Percentiles rank a stretch among this genome's conserved stretches.
Conservation (phyloP, 2,888 invertebrate species). For the Nemotelus nigrinus region DNA sequence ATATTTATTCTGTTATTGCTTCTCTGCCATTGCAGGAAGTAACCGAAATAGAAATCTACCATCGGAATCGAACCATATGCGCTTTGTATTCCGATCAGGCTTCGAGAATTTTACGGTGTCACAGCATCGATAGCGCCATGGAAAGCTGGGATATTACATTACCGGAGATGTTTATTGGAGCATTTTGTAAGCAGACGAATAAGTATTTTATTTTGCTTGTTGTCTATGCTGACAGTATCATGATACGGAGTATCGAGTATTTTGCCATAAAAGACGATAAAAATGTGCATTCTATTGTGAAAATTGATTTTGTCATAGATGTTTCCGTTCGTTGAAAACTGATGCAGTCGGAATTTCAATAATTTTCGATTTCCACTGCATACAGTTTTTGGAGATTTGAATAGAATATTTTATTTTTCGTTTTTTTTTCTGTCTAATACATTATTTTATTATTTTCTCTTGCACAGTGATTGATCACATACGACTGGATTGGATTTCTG, state of each 20-base stretch:
- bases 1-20: not conserved
- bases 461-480: slow-evolving; percentile 74
- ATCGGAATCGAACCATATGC: slow-evolving; percentile 74
- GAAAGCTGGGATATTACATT: slow-evolving; percentile 69
- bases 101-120: slow-evolving; percentile 72
- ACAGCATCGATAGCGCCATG: slow-evolving; percentile 72
- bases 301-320: too few relatives aligned
- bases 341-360: not conserved
- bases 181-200: slow-evolving; percentile 22
- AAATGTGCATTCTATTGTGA: too few relatives aligned
- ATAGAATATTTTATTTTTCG: slow-evolving; percentile 25
- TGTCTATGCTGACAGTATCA: slow-evolving; percentile 57
- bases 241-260: too few relatives aligned
- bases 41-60: slow-evolving; percentile 73
- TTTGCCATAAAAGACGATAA: too few relatives aligned
- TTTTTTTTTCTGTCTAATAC: not conserved
- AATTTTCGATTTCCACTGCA: too few relatives aligned
- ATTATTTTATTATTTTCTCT: not conserved
- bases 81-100: slow-evolving; percentile 74
- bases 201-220: slow-evolving; percentile 56
- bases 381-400: not conserved
- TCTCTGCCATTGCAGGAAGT: slow-evolving; percentile 55
- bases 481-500: slow-evolving; percentile 84
- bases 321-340: not conserved
- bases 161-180: slow-evolving; percentile 71